Base-by-base conservation (phyloP, 2,113 vertebrate genomes). In the Mormyrus lacerda region DNA sequence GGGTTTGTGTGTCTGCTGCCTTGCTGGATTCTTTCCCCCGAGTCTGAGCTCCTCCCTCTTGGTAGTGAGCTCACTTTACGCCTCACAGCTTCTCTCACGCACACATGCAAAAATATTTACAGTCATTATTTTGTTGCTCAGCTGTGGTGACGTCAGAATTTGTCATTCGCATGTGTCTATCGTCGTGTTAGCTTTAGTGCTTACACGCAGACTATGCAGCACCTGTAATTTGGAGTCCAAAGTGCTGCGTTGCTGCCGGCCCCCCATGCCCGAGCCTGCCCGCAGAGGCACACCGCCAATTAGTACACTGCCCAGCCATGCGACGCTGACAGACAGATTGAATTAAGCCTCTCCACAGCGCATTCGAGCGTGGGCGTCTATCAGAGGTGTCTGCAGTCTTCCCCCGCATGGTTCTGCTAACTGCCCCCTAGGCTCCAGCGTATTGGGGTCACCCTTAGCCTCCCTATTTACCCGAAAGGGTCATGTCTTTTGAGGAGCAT, bases 261-360 rank as follows among this genome's bases (percentile, higher is more conserved):
- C 24, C 24, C 24, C 24, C 58, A 61, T 1, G 24, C 58, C 58
- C 58, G 51, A 58, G 89, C 35, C 9, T 89, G 48, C 82, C 44
- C 82, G 65, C 88, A 9, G 45, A 84, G 88, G 50, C 85, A 90
- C 91, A 92, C 91, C 90, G 88, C 90, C 42, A 94, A 93, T 94
- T 93, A 92, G 79, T 6, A 58, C 91, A 55, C 39, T 24, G 44
- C 90, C 82, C 73, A 61, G 89, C 61, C 86, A 76, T 90, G 87
- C 85, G 85, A 73, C 0, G 61, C 58, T 83, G 85, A 65, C 85
- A 48, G 48, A 76, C 84, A 91, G 90, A 90, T 91, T 73, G 90
- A 91, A 91, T 90, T 89, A 91, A 87, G 39, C 79, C 87, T 79
- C 90, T 51, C 88, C 45, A 88, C 82, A 93, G 84, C 90, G 91